Evolutionary conservation across 2,888 invertebrate genomes (phyloP).

Genomic region (Lysandra bellargus): DNA sequence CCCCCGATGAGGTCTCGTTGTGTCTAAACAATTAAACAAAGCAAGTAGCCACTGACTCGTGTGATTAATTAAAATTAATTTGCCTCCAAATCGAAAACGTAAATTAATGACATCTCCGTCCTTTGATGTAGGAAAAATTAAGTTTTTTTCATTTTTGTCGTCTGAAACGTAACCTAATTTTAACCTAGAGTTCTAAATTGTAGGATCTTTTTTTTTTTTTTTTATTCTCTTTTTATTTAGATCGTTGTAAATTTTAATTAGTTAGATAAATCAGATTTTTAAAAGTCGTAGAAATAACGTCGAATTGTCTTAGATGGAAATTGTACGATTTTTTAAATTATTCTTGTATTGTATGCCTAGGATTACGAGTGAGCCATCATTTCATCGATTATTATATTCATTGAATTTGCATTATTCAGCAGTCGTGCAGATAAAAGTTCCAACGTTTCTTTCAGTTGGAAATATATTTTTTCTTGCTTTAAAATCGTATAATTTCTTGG

Average conservation of each 20-base stretch:
- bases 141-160: neutral
- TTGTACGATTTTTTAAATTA: neutral
- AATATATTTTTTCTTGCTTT: neutral
- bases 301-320: neutral
- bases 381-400: slow-evolving; percentile 15
- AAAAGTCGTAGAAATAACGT: neutral
- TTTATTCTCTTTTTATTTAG: too few relatives aligned
- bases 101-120: neutral
- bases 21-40: slow-evolving; percentile 26
- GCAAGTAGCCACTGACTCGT: slow-evolving; percentile 8
- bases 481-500: neutral
- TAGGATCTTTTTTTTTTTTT: too few relatives aligned
- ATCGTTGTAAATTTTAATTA: neutral
- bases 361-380: neutral
- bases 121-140: neutral
- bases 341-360: neutral
- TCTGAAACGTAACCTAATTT: neutral
- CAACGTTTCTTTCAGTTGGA: slow-evolving; percentile 20
- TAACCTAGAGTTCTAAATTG: neutral
- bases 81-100: neutral
- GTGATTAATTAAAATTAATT: slow-evolving; percentile 20
- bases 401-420: slow-evolving; percentile 14
- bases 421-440: slow-evolving; percentile 7
- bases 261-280: neutral
- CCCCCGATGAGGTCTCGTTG: slow-evolving; percentile 29